phyloP scores from a whole-genome alignment of 2,113 vertebrate species.

The Hirundichthys speculiger region DNA sequence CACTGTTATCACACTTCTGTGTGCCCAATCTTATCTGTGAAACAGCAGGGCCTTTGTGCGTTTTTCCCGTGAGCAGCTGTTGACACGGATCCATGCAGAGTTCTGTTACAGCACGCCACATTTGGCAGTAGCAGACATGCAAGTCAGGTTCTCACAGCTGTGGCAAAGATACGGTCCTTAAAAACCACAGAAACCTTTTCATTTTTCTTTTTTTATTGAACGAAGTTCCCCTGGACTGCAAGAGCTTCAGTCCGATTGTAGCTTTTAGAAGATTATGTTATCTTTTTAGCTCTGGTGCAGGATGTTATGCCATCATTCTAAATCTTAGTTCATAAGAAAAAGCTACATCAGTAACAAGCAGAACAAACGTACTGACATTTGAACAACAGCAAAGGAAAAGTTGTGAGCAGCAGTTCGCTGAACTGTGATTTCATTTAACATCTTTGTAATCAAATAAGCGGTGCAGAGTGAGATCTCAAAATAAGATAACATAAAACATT shows the following conservation, averaged over 20 bases:
- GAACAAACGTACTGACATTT: neutral
- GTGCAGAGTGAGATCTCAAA: neutral
- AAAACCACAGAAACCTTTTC: neutral
- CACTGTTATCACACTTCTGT: neutral
- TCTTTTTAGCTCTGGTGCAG: too few species aligned
- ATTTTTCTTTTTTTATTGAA: too few species aligned
- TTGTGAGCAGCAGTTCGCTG: neutral
- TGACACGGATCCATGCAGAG: constrained; percentile 17
- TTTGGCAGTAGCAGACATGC: constrained; percentile 24
- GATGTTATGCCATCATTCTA: too few species aligned
- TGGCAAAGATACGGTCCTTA: constrained; percentile 12
- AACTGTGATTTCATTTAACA: neutral
- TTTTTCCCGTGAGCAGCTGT: constrained; percentile 29
- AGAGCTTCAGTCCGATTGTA: too few species aligned
- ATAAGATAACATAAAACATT: constrained; percentile 14
- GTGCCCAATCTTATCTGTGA: constrained; percentile 23
- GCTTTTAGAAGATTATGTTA: too few species aligned
- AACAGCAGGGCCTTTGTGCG: constrained; percentile 21
- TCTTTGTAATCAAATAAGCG: neutral
- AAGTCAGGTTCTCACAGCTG: constrained; percentile 15
- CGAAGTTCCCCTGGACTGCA: too few species aligned
- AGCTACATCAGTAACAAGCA: neutral
- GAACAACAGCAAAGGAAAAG: neutral
- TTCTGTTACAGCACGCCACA: constrained; percentile 28
- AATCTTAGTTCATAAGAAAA: neutral